These are phyloP conservation scores for Notarius lentiginosus DNA, from an alignment of 2,113 vertebrate species.

Conservation along the genomic window DNA sequence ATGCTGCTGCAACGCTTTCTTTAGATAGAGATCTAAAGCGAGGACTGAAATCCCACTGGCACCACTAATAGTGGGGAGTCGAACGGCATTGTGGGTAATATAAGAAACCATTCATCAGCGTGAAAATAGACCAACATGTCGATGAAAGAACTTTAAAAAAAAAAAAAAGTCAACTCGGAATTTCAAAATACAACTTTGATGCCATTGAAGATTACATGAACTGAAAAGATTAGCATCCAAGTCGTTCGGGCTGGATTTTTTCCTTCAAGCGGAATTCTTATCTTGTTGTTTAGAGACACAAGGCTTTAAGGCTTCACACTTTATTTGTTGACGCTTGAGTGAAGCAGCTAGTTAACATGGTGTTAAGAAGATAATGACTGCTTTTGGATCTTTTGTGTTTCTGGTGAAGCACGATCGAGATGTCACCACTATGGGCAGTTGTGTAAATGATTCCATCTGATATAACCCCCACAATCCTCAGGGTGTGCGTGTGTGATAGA, in stretches of 20 bases:
- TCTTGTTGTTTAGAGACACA: background rate
- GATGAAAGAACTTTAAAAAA: background rate
- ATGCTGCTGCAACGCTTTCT: background rate
- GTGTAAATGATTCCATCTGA: constrained; percentile 51
- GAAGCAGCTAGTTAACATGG: background rate
- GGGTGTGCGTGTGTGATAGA: constrained; percentile 3
- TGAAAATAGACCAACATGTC: background rate
- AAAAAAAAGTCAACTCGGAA: background rate
- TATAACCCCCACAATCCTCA: constrained; percentile 43
- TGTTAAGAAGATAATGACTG: constrained; percentile 10
- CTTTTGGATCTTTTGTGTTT: constrained; percentile 24
- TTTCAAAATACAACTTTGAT: background rate
- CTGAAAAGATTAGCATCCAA: background rate
- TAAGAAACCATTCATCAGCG: background rate
- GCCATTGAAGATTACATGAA: no score
- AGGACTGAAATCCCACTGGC: background rate
- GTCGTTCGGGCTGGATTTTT: background rate
- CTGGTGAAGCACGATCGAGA: background rate
- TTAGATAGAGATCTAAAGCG: background rate
- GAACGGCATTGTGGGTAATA: background rate
- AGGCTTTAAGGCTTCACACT: background rate
- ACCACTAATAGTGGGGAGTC: background rate
- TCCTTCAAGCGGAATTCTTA: background rate
- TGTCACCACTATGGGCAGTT: constrained; percentile 39
- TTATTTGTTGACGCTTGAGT: constrained; percentile 17